Conservation (phyloP, 2,113 vertebrate genomes). For the Euleptes europaea region DNA sequence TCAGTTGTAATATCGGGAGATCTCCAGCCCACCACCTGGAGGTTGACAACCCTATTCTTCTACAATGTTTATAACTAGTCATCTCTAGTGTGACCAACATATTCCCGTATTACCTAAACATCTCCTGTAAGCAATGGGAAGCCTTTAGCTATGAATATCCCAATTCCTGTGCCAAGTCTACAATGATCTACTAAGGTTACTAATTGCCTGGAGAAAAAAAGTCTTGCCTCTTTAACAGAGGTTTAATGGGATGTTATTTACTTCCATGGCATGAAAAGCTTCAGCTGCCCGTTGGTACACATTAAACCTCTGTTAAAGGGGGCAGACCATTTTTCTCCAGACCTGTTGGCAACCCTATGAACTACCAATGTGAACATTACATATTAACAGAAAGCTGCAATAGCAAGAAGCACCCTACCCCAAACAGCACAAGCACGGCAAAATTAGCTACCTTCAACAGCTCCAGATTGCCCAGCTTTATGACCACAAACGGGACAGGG, state of each 20-base stretch:
- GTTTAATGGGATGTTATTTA: too few species aligned
- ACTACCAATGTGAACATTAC: not conserved
- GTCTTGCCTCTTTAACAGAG: too few species aligned
- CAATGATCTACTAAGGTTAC: not conserved
- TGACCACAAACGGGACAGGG: fast-evolving
- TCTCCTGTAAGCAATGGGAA: not conserved
- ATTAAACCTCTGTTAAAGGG: too few species aligned
- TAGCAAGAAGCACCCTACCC: not conserved
- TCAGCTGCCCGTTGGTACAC: too few species aligned
- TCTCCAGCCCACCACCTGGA: too few species aligned
- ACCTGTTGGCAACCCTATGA: not conserved
- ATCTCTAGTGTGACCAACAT: not conserved
- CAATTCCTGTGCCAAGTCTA: not conserved
- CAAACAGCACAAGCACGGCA: not conserved
- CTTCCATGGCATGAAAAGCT: too few species aligned
- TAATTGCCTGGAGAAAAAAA: too few species aligned
- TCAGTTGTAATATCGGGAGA: too few species aligned
- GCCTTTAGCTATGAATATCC: not conserved
- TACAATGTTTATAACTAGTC: not conserved
- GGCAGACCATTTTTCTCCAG: too few species aligned
- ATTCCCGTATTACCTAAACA: not conserved
- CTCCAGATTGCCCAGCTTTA: not conserved
- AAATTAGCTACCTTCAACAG: not conserved
- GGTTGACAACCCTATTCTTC: too few species aligned
- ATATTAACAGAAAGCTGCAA: fast-evolving